These are phyloP conservation scores for Mantis religiosa DNA, from an alignment of 2,888 invertebrate species.

Conservation along the genomic window DNA sequence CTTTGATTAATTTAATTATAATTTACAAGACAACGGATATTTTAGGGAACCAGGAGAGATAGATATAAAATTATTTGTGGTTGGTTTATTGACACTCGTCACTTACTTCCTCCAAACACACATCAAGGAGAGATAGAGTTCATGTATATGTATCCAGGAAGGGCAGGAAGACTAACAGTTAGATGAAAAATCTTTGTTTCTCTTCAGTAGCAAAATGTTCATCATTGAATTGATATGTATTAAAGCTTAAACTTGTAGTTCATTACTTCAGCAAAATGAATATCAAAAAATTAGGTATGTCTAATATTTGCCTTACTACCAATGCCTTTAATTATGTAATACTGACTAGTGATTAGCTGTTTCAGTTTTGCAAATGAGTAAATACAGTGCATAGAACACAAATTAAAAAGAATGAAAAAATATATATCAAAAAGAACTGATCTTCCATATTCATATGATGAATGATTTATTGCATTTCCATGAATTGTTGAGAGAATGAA, in stretches of 20 bases:
- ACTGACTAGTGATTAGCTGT: background rate
- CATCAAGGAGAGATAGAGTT: too few species aligned
- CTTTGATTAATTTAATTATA: too few species aligned
- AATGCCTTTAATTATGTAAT: background rate
- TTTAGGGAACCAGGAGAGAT: too few species aligned
- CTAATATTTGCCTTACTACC: background rate
- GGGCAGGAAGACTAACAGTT: too few species aligned
- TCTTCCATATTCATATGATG: constrained; percentile 33
- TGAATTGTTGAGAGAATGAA: constrained; percentile 24
- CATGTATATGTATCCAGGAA: too few species aligned
- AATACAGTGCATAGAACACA: constrained; percentile 29
- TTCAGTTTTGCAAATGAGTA: constrained; percentile 28
- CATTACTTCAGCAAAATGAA: background rate
- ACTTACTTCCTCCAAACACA: too few species aligned
- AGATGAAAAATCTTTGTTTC: too few species aligned
- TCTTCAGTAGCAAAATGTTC: too few species aligned
- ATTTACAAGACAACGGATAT: too few species aligned
- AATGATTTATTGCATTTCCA: constrained; percentile 29
- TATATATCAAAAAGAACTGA: constrained; percentile 32
- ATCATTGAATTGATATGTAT: background rate
- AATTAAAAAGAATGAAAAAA: constrained; percentile 23
- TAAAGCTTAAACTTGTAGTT: background rate
- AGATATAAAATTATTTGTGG: too few species aligned
- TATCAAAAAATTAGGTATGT: background rate
- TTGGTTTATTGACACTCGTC: too few species aligned